Base-by-base conservation (phyloP, 2,113 vertebrate genomes). In the Prietella phreatophila region DNA sequence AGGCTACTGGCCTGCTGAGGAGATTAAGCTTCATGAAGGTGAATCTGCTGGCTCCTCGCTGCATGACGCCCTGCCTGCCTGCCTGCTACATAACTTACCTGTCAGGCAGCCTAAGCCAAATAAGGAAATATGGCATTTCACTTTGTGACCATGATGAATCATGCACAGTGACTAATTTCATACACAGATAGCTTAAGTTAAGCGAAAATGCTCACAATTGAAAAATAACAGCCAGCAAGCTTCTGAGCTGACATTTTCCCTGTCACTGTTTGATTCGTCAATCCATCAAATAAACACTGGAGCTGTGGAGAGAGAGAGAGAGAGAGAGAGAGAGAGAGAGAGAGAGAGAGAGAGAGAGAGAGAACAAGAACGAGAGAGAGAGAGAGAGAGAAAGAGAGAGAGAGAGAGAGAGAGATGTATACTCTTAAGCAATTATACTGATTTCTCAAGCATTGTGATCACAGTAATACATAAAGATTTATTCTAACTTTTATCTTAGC, bases 121-220 rank as follows among this genome's bases (percentile, higher is more conserved):
- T 93, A 93, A 93, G 92, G 91, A 94, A 91, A 92, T 91, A 92
- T 93, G 93, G 92, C 92, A 93, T 94, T 93, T 93, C 88, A 75
- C 85, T 11, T 91, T 56, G 76, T 55, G 50, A 86, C 89, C 85
- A 88, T 86, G 92, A 95, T 93, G 93, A 93, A 95, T 94, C 92
- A 93, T 76, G 85, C 91, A 88, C 85, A 88, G 81, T 91, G 63
- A 30, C 89, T 92, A 94, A 92, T 93, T 90, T 91, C 90, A 89
- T 89, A 86, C 89, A 87, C 9, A 76, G 42, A 60, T 85, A 86
- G 67, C 86, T 93, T 91, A 89, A 86, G 81, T 92, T 87, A 83
- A 58, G 71, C 90, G 92, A 90, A 91, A 91, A 93, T 92, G 55
- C 88, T 91, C 90, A 78, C 86, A 82, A 91, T 85, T 90, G 88